phyloP scores from a whole-genome alignment of 2,888 invertebrate genomes.

The Eupithecia tripunctaria region DNA sequence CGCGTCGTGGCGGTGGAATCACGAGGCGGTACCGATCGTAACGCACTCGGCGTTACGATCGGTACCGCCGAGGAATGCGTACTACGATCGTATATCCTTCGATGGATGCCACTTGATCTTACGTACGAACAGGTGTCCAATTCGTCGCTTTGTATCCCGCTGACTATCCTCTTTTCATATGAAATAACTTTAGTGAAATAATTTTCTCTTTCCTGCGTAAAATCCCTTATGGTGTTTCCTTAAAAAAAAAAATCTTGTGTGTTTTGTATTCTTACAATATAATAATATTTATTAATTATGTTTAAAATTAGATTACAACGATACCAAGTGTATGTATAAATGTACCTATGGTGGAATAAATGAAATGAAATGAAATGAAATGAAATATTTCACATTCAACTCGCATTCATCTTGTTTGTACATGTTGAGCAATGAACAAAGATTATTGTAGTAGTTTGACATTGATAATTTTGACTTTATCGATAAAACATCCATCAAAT shows the following conservation, averaged over 20 bases:
- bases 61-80: constrained; percentile 40
- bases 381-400: not conserved
- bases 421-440: not conserved
- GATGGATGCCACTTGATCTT: constrained; percentile 23
- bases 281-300: too few species aligned
- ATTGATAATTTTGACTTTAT: constrained; percentile 11
- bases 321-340: too few species aligned
- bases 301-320: too few species aligned
- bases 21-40: not conserved
- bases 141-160: not conserved
- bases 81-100: constrained; percentile 37
- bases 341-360: too few species aligned
- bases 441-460: not conserved
- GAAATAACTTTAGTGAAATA: not conserved
- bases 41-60: too few species aligned
- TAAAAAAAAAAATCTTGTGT: too few species aligned
- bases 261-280: too few species aligned
- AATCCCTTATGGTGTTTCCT: too few species aligned
- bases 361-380: too few species aligned
- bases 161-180: not conserved
- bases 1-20: constrained; percentile 53
- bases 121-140: constrained; percentile 12
- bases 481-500: not conserved
- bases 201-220: too few species aligned
- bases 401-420: not conserved